Conservation (phyloP, 2,888 invertebrate genomes). For the Emmelina monodactyla region DNA sequence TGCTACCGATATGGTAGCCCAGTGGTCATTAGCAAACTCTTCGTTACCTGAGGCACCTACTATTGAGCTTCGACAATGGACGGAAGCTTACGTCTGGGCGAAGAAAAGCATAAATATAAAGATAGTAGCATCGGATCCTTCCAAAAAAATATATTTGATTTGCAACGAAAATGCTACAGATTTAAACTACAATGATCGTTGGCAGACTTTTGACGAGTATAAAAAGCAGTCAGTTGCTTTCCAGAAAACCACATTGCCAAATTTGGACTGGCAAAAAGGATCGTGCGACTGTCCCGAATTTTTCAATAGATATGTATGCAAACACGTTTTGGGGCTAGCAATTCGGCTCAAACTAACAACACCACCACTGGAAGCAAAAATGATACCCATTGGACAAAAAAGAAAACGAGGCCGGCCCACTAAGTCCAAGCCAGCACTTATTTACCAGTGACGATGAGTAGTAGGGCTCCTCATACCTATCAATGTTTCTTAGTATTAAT, state of each 20-base stretch:
- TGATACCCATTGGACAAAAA: conserved; percentile 10
- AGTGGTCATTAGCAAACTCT: too few relatives aligned
- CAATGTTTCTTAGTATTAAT: conserved; percentile 8
- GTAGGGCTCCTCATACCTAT: conserved; percentile 12
- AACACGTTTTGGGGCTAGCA: conserved; percentile 3
- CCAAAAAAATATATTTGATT: conserved; percentile 10
- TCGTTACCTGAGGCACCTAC: too few relatives aligned
- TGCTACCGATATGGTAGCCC: conserved; percentile 12
- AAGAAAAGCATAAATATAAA: conserved; percentile 7
- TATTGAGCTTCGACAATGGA: conserved; percentile 13
- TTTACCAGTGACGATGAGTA: conserved; percentile 10
- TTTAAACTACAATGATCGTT: conserved; percentile 1
- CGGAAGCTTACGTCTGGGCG: conserved; percentile 14
- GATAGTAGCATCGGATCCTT: conserved; percentile 6
- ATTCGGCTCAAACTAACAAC: conserved; percentile 2
- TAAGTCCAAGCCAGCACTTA: background rate
- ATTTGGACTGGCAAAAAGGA: conserved; percentile 1
- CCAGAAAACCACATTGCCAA: conserved; percentile 9
- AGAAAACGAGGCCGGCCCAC: conserved; percentile 2
- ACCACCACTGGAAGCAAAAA: conserved; percentile 11
- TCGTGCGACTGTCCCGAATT: conserved; percentile 5
- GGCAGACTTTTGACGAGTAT: conserved; percentile 6
- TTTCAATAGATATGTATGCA: conserved; percentile 7
- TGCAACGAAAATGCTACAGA: background rate
- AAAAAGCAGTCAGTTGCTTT: conserved; percentile 7